Percentiles rank a stretch among this genome's conserved stretches.
Conservation (phyloP, 2,888 invertebrate genomes). For the Tenthredo distinguenda region DNA sequence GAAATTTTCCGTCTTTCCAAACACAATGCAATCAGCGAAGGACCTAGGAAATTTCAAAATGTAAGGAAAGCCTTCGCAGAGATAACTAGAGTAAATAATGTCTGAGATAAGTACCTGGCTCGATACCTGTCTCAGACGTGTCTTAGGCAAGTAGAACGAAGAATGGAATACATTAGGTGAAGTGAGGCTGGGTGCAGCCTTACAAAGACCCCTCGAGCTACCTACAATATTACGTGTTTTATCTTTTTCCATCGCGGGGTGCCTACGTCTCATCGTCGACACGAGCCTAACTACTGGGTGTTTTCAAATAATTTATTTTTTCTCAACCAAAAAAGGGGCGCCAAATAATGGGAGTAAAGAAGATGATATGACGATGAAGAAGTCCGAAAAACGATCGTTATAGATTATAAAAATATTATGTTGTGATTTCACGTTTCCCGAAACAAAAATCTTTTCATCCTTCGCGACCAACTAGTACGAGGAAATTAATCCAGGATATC, state of each 20-base stretch:
- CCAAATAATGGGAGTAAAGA: neutral
- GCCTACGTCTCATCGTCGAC: neutral
- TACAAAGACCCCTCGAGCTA: constrained; percentile 18
- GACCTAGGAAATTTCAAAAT: neutral
- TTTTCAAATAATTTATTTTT: constrained; percentile 7
- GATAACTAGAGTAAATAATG: constrained; percentile 26
- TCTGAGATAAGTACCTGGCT: constrained; percentile 33
- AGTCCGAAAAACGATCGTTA: neutral
- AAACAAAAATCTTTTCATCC: neutral
- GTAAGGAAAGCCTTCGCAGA: neutral
- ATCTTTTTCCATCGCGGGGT: constrained; percentile 11
- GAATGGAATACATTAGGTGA: constrained; percentile 31
- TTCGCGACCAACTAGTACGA: neutral
- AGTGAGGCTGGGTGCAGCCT: constrained; percentile 33
- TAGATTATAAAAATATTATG: neutral
- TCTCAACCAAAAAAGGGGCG: neutral
- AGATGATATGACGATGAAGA: neutral
- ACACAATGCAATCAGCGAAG: neutral
- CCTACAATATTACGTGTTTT: constrained; percentile 48
- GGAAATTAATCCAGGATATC: neutral
- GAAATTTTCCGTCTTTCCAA: neutral
- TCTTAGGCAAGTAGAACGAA: constrained; percentile 14
- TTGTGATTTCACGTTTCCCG: neutral
- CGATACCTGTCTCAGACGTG: constrained; percentile 35
- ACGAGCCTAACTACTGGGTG: neutral